Conservation (phyloP, 2,888 invertebrate genomes). For the Mimumesa dahlbomi region DNA sequence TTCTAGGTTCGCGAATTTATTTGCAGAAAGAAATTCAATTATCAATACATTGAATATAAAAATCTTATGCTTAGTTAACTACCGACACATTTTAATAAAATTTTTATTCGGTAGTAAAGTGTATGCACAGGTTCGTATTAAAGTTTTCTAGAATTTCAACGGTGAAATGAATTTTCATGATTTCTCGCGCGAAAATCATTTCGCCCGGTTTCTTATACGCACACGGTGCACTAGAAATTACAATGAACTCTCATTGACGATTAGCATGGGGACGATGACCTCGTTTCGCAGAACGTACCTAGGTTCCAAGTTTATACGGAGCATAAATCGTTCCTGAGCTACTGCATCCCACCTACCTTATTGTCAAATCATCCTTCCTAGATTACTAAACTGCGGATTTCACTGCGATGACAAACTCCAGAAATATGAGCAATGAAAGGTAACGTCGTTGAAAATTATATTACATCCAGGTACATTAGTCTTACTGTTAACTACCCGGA, state of each 20-base stretch:
- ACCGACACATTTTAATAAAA: neutral
- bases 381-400: constrained; percentile 17
- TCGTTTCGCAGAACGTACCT: constrained; percentile 38
- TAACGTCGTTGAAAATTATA: too few species aligned
- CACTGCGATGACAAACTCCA: neutral
- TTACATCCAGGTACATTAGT: too few species aligned
- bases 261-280: constrained; percentile 9
- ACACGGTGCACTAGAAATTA: neutral
- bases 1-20: too few species aligned
- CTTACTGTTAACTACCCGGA: too few species aligned
- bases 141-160: too few species aligned
- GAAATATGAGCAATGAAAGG: neutral
- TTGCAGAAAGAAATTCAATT: too few species aligned
- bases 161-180: neutral
- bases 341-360: constrained; percentile 7
- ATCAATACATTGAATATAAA: too few species aligned
- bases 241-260: constrained; percentile 9
- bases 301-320: constrained; percentile 36
- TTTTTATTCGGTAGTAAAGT: too few species aligned
- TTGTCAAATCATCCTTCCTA: constrained; percentile 39
- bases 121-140: too few species aligned
- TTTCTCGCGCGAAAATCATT: neutral
- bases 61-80: neutral
- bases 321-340: constrained; percentile 41
- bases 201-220: neutral